phyloP scores from a whole-genome alignment of 2,113 vertebrate species.

The Thunnus thynnus region DNA sequence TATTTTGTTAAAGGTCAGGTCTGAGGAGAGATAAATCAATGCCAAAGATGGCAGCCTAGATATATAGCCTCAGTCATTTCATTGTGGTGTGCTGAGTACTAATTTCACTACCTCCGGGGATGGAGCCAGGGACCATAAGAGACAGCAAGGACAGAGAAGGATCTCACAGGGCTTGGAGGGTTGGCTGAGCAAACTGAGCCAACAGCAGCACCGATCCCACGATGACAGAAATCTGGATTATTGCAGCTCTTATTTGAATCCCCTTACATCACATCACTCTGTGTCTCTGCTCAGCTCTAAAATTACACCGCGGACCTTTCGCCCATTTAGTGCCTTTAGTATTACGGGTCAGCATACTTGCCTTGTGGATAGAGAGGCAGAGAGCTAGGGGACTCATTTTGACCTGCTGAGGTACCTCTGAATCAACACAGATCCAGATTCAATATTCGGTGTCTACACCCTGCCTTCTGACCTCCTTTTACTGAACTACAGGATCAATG shows the following conservation, averaged over 20 bases:
- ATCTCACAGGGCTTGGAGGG: constrained; percentile 29
- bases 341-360: background rate
- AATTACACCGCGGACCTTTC: constrained; percentile 26
- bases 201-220: constrained; percentile 59
- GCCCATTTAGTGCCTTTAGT: background rate
- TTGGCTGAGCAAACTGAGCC: constrained; percentile 48
- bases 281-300: constrained; percentile 37
- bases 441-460: background rate
- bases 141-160: constrained; percentile 41
- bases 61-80: constrained; percentile 41
- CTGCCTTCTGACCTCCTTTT: constrained; percentile 2
- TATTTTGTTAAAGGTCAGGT: constrained; percentile 49
- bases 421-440: background rate
- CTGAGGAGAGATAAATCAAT: constrained; percentile 54
- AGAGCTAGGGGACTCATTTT: background rate
- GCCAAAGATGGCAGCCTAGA: constrained; percentile 52
- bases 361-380: background rate
- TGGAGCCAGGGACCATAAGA: constrained; percentile 50
- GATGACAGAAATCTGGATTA: constrained; percentile 77
- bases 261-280: constrained; percentile 69
- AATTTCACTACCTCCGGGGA: constrained; percentile 54
- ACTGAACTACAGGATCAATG: background rate
- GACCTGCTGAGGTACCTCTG: background rate
- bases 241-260: constrained; percentile 70
- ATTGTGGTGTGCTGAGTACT: constrained; percentile 51